A percentile compares a stretch with the other conserved stretches of the same genome.
These are phyloP conservation scores for Leucozona laternaria DNA, from an alignment of 2,888 invertebrate species.

Conservation along the genomic window DNA sequence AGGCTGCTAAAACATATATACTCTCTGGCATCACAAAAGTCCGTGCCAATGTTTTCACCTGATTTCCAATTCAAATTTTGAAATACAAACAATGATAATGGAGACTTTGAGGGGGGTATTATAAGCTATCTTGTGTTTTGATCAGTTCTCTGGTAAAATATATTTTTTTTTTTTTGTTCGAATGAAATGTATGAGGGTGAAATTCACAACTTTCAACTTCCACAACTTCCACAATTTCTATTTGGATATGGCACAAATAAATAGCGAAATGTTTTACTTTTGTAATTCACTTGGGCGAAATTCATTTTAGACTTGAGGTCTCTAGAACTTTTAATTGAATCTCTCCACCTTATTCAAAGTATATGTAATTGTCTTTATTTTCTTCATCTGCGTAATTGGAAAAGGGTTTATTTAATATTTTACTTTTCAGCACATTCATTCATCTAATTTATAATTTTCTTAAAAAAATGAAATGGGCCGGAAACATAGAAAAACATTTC, in stretches of 20 bases:
- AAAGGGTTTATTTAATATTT: background rate
- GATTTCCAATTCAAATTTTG: constrained; percentile 75
- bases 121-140: constrained; percentile 11
- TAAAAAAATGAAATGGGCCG: background rate
- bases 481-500: constrained; percentile 5
- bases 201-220: background rate
- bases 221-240: background rate
- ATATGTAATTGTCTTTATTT: no score
- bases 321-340: no score
- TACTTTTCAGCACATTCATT: background rate
- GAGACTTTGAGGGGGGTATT: constrained; percentile 29
- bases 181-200: background rate
- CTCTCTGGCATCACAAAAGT: constrained; percentile 34
- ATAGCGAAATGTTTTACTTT: no score
- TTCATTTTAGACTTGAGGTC: no score
- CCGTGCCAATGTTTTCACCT: constrained; percentile 70
- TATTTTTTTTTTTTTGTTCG: background rate
- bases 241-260: background rate
- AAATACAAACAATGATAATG: constrained; percentile 30
- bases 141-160: constrained; percentile 17
- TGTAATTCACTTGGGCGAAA: no score
- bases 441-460: background rate
- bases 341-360: no score
- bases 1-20: constrained; percentile 42
- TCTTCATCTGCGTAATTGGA: no score